Base-by-base conservation (phyloP, 2,888 invertebrate genomes). In the Imbricaverruca yamaguchii region DNA sequence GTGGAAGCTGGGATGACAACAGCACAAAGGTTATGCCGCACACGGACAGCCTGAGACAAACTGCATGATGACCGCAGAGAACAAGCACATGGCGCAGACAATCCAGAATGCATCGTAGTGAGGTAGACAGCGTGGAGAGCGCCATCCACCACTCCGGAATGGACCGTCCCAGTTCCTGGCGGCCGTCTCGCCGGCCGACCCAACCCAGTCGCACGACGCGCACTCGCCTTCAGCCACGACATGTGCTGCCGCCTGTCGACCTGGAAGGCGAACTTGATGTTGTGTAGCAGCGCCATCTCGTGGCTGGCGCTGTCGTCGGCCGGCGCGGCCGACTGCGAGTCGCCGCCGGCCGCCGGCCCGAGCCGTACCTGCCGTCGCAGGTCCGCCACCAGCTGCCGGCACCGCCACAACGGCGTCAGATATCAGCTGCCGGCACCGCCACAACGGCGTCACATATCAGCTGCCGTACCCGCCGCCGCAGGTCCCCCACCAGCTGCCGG, bases 151-250 rank as follows among this genome's bases (percentile, higher is more conserved):
- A 4, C 39, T 39, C 39, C 39, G 4, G 39, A 39, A 39, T 4
- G 39, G 39, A 39, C 39, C 39, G 39, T 39, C 39, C 1, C 39
- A 39, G 39, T 3, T 39, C 39, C 39, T 39, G 39, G 39, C 39
- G 39, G 39, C 39, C 39, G 39, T 39, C 39, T 39, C 39, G 2
- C 39, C 4, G 39, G 39, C 39, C 39, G 39, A 39, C 39, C 39
- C 39, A 4, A 3, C 39, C 39, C 39, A n/a, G n/a, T n/a, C n/a
- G 7, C 39, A 1, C 80, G 55, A 25, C 80, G n/a, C 21, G 69
- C 56, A 53, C 80, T 9, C n/a, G 82, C 83, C 83, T 83, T 83
- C 12, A 83, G 81, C 83, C 83, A 83, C 12, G 82, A 81, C 25
- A 63, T 80, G 39, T 81, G 59, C 23, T 83, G 82, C 18, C 78